Evolutionary conservation across 2,797 vertebrate species (phyloP).

Genomic region (Amphiprion clarkii): DNA sequence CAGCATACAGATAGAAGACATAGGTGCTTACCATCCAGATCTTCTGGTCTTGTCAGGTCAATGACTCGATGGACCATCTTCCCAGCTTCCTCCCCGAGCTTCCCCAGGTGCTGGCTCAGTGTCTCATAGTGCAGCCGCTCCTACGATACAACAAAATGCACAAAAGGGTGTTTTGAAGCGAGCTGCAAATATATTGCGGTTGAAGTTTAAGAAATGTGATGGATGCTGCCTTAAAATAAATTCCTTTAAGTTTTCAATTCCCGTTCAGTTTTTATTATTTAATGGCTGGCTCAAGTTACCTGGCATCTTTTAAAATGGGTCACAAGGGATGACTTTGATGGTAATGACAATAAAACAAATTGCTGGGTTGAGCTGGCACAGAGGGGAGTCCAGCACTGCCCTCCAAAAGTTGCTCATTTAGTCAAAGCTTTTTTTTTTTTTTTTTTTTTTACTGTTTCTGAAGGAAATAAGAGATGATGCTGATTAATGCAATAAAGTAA

Average conservation of each 20-base stretch:
- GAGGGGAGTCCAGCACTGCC: constrained; percentile 8
- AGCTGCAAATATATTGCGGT: background rate
- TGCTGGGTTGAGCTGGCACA: constrained; percentile 31
- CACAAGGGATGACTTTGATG: constrained; percentile 23
- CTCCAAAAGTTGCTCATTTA: background rate
- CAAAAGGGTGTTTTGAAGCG: background rate
- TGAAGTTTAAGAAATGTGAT: constrained; percentile 2
- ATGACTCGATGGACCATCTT: constrained; percentile 96
- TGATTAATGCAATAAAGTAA: constrained; percentile 16
- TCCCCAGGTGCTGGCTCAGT: constrained; percentile 92
- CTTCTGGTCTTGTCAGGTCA: constrained; percentile 94
- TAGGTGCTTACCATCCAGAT: constrained; percentile 89
- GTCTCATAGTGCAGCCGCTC: constrained; percentile 94
- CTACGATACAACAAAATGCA: constrained; percentile 68
- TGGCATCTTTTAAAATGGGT: constrained; percentile 29
- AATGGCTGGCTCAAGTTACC: constrained; percentile 14
- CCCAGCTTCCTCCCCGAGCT: constrained; percentile 90
- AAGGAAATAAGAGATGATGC: constrained; percentile 19
- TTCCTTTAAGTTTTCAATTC: background rate
- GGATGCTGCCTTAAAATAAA: background rate
- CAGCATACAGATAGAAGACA: background rate
- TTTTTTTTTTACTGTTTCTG: constrained; percentile 3
- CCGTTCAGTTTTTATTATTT: constrained; percentile 14
- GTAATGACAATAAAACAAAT: constrained; percentile 52
- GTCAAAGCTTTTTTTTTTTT: background rate